phyloP scores from a whole-genome alignment of 2,797 vertebrate genomes.

The Siniperca undulata region DNA sequence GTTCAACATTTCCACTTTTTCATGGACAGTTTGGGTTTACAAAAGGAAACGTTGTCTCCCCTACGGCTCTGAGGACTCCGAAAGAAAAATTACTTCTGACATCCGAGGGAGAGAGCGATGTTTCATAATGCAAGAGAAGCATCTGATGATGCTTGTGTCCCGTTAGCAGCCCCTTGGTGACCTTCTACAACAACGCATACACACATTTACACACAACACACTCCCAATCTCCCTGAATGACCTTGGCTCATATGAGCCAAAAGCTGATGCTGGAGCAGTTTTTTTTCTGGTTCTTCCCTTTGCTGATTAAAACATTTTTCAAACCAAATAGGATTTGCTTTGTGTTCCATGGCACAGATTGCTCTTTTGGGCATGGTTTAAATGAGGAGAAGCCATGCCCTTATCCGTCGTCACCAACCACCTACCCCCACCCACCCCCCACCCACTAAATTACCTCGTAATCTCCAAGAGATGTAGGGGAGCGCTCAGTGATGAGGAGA shows the following conservation, averaged over 20 bases:
- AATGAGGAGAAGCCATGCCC: conserved; percentile 28
- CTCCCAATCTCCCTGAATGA: conserved; percentile 42
- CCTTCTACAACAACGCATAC: not conserved
- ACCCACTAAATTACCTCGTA: not conserved
- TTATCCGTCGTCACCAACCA: not conserved
- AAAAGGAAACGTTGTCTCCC: conserved; percentile 50
- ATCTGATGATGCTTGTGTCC: conserved; percentile 22
- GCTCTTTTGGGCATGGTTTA: conserved; percentile 60
- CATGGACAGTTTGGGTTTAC: conserved; percentile 30
- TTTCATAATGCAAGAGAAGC: conserved; percentile 27
- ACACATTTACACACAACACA: conserved; percentile 14
- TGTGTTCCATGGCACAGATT: conserved; percentile 62
- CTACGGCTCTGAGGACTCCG: conserved; percentile 9
- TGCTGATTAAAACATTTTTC: conserved; percentile 64
- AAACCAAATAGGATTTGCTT: conserved; percentile 64
- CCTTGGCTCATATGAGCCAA: conserved; percentile 56
- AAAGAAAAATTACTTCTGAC: conserved; percentile 49
- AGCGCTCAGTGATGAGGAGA: not conserved
- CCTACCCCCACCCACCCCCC: not conserved
- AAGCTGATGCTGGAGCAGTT: conserved; percentile 27
- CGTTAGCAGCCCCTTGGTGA: conserved; percentile 15
- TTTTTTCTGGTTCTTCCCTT: conserved; percentile 6
- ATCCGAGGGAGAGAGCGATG: conserved; percentile 41
- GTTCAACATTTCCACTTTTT: conserved; percentile 38
- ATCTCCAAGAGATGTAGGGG: conserved; percentile 19